Percentiles rank a stretch among this genome's conserved stretches.
phyloP scores from a whole-genome alignment of 2,797 vertebrate species.

The Lithobates sylvaticus region DNA sequence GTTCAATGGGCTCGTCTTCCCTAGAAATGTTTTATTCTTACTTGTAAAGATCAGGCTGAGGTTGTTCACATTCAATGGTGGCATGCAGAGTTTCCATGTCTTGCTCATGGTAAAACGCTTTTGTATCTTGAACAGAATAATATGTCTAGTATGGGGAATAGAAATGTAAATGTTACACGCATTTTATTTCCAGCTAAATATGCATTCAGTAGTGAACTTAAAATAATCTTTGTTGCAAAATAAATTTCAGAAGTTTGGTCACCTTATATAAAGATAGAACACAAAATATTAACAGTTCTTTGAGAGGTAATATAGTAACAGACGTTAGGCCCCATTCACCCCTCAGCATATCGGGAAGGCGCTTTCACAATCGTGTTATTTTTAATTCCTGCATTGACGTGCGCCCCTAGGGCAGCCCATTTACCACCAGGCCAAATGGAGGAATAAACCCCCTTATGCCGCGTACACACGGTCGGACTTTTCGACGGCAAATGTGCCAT shows the following conservation, averaged over 20 bases:
- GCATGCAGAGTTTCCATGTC: constrained; percentile 89
- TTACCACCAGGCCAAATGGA: too few relatives aligned
- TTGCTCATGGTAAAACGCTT: constrained; percentile 86
- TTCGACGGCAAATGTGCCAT: too few relatives aligned
- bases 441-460: too few relatives aligned
- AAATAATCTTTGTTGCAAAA: background rate
- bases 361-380: too few relatives aligned
- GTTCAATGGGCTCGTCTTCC: background rate
- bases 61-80: constrained; percentile 97
- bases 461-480: too few relatives aligned
- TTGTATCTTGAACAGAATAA: constrained; percentile 94
- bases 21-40: constrained; percentile 72
- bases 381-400: too few relatives aligned
- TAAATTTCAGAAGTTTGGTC: background rate
- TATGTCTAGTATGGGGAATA: constrained; percentile 81
- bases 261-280: background rate
- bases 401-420: too few relatives aligned
- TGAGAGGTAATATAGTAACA: background rate
- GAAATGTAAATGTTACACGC: constrained; percentile 10
- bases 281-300: background rate
- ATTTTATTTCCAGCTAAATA: background rate
- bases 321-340: too few relatives aligned
- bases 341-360: too few relatives aligned
- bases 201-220: background rate
- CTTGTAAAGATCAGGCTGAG: constrained; percentile 98